A percentile compares a stretch with the other conserved stretches of the same genome.
Evolutionary conservation across 2,888 invertebrate genomes (phyloP).

Genomic region (Acleris holmiana): DNA sequence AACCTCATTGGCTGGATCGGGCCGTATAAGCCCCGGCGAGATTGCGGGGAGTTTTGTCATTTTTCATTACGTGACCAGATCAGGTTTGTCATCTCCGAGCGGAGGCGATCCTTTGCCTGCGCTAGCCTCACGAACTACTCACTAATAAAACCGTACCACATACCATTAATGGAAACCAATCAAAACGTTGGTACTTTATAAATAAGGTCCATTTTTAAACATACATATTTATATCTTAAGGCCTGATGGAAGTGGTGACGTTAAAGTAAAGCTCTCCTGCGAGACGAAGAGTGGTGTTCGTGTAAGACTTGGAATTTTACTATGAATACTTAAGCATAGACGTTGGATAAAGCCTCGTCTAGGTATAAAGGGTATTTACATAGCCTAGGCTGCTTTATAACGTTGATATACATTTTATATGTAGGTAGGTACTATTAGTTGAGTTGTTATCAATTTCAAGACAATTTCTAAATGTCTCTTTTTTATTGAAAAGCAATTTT

Average conservation of each 20-base stretch:
- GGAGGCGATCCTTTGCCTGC: slow-evolving; percentile 59
- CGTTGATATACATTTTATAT: background rate
- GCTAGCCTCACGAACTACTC: slow-evolving; percentile 56
- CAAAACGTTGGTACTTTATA: slow-evolving; percentile 11
- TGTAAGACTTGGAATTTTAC: slow-evolving; percentile 68
- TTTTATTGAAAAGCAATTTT: background rate
- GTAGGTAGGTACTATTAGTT: background rate
- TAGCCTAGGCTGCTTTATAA: slow-evolving; percentile 1
- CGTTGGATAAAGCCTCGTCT: slow-evolving; percentile 59
- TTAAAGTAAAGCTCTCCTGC: slow-evolving; percentile 66
- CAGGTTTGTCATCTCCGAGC: slow-evolving; percentile 79
- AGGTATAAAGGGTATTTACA: slow-evolving; percentile 51
- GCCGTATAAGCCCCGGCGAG: slow-evolving; percentile 46
- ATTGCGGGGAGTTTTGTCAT: slow-evolving; percentile 80
- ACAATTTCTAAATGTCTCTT: too few relatives aligned
- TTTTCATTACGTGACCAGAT: slow-evolving; percentile 89
- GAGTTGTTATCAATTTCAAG: too few relatives aligned
- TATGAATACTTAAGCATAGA: slow-evolving; percentile 69
- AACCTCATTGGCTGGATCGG: slow-evolving; percentile 51
- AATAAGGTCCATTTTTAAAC: slow-evolving; percentile 38
- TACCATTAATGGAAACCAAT: slow-evolving; percentile 34
- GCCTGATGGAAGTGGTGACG: slow-evolving; percentile 38
- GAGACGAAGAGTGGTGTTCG: slow-evolving; percentile 70
- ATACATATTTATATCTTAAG: slow-evolving; percentile 21
- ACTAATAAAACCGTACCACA: slow-evolving; percentile 35